Evolutionary conservation across 2,113 vertebrate species (phyloP).

Genomic region (Zosterops hypoxanthus): DNA sequence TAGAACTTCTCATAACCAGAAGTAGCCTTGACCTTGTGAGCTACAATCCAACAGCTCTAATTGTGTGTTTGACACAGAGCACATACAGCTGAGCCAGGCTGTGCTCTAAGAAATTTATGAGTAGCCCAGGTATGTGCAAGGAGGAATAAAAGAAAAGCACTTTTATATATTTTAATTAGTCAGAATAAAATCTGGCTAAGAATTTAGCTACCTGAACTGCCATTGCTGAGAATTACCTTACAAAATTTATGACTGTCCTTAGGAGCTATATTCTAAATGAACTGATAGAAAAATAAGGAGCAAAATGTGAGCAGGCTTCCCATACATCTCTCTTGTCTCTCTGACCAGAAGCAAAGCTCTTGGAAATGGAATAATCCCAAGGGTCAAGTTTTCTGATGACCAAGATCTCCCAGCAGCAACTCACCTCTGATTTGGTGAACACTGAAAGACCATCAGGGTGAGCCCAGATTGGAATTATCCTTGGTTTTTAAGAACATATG

Average conservation of each 20-base stretch:
- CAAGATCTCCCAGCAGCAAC: neutral
- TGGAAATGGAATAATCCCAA: neutral
- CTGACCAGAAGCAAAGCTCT: neutral
- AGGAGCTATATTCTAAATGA: neutral
- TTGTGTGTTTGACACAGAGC: neutral
- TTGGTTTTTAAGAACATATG: neutral
- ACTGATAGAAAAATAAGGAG: neutral
- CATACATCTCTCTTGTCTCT: neutral
- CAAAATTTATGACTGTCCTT: neutral
- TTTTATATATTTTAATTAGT: neutral
- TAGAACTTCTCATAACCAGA: neutral
- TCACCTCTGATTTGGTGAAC: neutral
- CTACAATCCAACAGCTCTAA: neutral
- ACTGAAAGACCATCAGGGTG: neutral
- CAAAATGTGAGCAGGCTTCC: neutral
- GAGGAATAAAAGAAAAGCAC: rapidly evolving
- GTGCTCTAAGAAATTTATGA: rapidly evolving
- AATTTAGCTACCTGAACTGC: neutral
- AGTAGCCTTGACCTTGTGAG: neutral
- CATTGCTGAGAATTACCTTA: neutral
- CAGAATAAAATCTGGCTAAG: neutral
- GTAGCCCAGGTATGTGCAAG: neutral
- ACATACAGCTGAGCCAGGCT: neutral
- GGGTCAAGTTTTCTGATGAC: neutral
- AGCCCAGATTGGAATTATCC: neutral